These are phyloP conservation scores for Sakesphorus luctuosus DNA, from an alignment of 2,113 vertebrate species.

Conservation along the genomic window DNA sequence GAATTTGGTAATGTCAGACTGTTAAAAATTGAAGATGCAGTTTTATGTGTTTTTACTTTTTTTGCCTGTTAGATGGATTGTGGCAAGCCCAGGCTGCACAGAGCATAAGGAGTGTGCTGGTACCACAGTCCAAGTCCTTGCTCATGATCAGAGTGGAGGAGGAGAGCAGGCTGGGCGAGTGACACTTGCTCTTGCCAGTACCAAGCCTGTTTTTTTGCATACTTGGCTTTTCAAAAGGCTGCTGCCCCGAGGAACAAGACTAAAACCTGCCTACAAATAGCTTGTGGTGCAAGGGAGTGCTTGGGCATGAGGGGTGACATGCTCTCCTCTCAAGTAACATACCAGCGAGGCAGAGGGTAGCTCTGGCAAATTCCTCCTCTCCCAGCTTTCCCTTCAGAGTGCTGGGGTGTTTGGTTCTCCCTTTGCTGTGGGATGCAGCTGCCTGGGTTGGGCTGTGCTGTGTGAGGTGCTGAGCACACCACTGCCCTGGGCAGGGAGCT, in stretches of 20 bases:
- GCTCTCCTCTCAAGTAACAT: not conserved
- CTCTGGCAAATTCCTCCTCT: not conserved
- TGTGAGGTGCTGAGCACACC: not conserved
- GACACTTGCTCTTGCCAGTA: not conserved
- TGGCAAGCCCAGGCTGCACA: not conserved
- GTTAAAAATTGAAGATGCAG: not conserved
- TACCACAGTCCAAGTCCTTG: not conserved
- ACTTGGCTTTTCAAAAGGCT: not conserved
- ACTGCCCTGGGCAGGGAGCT: not conserved
- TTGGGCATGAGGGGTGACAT: not conserved
- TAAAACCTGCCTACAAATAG: not conserved
- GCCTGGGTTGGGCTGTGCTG: not conserved
- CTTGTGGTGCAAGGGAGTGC: not conserved
- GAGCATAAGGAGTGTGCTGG: not conserved
- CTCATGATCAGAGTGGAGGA: not conserved
- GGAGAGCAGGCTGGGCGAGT: constrained; percentile 21
- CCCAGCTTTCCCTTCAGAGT: not conserved
- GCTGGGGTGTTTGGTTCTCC: not conserved
- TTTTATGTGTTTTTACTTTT: not conserved
- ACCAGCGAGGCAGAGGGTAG: not conserved
- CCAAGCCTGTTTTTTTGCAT: not conserved
- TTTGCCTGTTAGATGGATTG: not conserved
- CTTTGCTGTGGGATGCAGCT: not conserved
- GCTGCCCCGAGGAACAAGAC: not conserved
- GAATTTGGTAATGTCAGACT: not conserved